Percentiles rank a stretch among this genome's conserved stretches.
These are phyloP conservation scores for Sphenodon punctatus DNA, from an alignment of 2,797 vertebrate genomes.

Conservation along the genomic window DNA sequence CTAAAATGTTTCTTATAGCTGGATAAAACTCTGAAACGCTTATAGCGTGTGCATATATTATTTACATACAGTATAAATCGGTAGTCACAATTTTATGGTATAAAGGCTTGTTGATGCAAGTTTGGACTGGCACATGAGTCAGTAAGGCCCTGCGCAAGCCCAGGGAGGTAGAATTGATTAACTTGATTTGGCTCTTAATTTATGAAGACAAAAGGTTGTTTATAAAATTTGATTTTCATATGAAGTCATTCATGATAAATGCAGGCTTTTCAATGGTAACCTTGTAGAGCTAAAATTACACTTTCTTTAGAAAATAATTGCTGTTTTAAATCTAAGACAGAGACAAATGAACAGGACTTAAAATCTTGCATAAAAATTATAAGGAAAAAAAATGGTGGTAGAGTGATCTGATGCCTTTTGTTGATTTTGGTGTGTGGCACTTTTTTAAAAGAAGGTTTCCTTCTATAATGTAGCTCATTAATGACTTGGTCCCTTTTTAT, in stretches of 20 bases:
- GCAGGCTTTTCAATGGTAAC: conserved; percentile 18
- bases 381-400: conserved; percentile 4
- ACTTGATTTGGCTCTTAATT: background rate
- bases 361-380: conserved; percentile 9
- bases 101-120: no score
- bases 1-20: no score
- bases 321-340: background rate
- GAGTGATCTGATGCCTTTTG: conserved; percentile 17
- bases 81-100: no score
- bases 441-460: background rate
- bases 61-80: no score
- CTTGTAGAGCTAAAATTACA: conserved; percentile 10
- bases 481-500: conserved; percentile 13
- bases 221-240: conserved; percentile 14
- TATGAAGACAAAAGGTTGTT: background rate
- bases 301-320: conserved; percentile 32
- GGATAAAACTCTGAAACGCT: no score
- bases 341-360: conserved; percentile 20
- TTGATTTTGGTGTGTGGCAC: background rate
- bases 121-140: background rate
- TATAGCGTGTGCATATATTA: no score
- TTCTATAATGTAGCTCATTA: conserved; percentile 2
- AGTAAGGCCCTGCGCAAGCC: background rate
- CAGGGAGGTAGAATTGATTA: background rate
- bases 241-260: conserved; percentile 15